Conservation (phyloP, 1,140 invertebrate species). For the Apis mellifera region DNA sequence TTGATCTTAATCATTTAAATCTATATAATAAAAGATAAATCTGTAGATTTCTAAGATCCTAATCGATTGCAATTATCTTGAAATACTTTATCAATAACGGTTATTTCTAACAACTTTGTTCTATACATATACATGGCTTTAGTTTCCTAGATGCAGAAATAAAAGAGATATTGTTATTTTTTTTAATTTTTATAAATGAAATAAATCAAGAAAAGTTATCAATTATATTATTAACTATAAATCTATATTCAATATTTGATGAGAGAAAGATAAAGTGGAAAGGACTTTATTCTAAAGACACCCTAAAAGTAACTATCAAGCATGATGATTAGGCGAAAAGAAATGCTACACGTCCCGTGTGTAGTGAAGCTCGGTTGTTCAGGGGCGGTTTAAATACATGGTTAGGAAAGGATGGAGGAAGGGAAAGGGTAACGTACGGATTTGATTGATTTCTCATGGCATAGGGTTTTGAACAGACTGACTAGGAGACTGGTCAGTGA, state of each 20-base stretch:
- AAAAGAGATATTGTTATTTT: too few relatives aligned
- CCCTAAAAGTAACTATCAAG: background rate
- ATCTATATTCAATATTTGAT: background rate
- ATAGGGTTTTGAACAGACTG: constrained; percentile 30
- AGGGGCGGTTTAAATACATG: constrained; percentile 30
- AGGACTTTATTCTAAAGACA: background rate
- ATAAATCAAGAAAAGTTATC: background rate
- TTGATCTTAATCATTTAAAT: background rate
- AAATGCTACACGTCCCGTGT: background rate
- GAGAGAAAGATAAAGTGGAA: background rate
- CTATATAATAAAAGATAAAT: background rate
- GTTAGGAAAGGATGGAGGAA: constrained; percentile 26
- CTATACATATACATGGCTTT: too few relatives aligned
- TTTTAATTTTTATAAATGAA: background rate
- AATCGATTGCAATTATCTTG: too few relatives aligned
- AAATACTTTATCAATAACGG: too few relatives aligned
- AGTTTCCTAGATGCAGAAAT: too few relatives aligned
- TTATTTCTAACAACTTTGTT: too few relatives aligned
- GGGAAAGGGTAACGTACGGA: constrained; percentile 48
- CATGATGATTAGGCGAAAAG: background rate
- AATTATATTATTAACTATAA: background rate
- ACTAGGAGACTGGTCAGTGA: constrained; percentile 39
- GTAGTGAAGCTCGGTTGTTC: background rate
- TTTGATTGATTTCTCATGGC: constrained; percentile 62
- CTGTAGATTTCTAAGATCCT: too few relatives aligned